Evolutionary conservation across 2,888 invertebrate species (phyloP).

Genomic region (Chromoteleia sp.): DNA sequence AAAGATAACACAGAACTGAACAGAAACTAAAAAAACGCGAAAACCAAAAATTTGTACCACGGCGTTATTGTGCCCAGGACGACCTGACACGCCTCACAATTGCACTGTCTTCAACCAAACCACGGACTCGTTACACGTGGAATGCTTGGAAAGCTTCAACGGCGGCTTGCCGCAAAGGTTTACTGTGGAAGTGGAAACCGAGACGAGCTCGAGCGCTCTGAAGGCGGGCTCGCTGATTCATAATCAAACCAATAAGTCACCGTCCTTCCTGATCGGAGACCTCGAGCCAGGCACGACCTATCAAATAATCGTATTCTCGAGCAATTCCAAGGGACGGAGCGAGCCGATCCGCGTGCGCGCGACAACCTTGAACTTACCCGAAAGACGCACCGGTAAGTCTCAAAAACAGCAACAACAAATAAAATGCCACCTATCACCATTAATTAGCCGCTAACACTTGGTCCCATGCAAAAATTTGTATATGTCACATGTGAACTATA

Average conservation of each 20-base stretch:
- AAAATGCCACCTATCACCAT: constrained; percentile 38
- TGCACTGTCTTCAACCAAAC: constrained; percentile 91
- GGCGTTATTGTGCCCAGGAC: constrained; percentile 85
- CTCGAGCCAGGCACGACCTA: constrained; percentile 89
- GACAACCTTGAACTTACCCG: constrained; percentile 90
- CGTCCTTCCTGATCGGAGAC: constrained; percentile 88
- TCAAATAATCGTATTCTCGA: constrained; percentile 89
- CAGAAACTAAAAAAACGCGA: background rate
- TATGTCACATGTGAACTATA: background rate
- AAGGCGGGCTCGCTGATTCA: constrained; percentile 86
- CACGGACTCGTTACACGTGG: constrained; percentile 89
- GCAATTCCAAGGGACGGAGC: constrained; percentile 90
- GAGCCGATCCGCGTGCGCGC: constrained; percentile 88
- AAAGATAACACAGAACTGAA: background rate
- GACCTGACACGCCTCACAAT: constrained; percentile 90
- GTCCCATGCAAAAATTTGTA: constrained; percentile 16
- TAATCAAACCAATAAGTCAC: constrained; percentile 87
- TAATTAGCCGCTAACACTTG: constrained; percentile 62
- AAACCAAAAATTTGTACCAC: constrained; percentile 22
- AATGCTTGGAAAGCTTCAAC: constrained; percentile 91
- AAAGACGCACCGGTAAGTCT: constrained; percentile 89
- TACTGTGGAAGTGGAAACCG: constrained; percentile 88
- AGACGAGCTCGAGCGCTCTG: constrained; percentile 85
- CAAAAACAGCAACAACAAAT: constrained; percentile 12
- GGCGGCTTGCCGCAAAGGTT: constrained; percentile 91